Evolutionary conservation across 1,140 invertebrate genomes (phyloP), one percentile per base, ranked within the genome.

Genomic region (Drosophila kurseongensis): DNA sequence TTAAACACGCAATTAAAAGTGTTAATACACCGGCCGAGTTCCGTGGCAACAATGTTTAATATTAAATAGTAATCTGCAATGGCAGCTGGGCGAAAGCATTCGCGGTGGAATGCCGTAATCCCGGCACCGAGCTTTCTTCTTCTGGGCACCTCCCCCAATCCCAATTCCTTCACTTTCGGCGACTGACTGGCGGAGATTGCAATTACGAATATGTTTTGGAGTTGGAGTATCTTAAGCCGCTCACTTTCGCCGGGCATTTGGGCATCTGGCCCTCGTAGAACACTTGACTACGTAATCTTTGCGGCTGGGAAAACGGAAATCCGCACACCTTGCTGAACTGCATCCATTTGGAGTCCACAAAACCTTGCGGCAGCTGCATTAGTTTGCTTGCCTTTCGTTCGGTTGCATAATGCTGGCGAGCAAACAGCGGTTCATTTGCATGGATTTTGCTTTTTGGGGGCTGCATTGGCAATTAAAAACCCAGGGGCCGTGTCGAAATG

Each of bases 1-100:
- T 89, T 89, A 72, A 89, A 62, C 84, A 89, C 84, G 84, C 84
- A 80, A 89, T 89, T 89, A 80, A 88, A 76, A 83, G 59, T 72
- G 68, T 76, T 78, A 63, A 58, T 73, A 79, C 58, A 35, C 60
- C 40, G 32, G 29, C 45, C 55, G 55, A 45, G 50, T 48, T 29
- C 35, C 38, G 13, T 41, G 55, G 66, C 32, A 47, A 54, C 5
- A 5, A 44, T n/a, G 13, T 42, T 16, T 45, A 36, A 67, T 56
- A 61, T 72, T 27, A 29, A 47, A 57, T 41, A 65, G 65, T 75
- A 76, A 75, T 79, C 63, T 58, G 69, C 50, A 32, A 56, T 48
- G 51, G 62, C 44, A 57, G 45, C 47, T 54, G 61, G 38, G 47
- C 41, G 55, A 77, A 69, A 77, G 65, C 57, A 77, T 67, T 61